Conservation (phyloP, 30 jellyfish, hydroid and myxozoan genomes). For the Thelohanellus kitauei region DNA sequence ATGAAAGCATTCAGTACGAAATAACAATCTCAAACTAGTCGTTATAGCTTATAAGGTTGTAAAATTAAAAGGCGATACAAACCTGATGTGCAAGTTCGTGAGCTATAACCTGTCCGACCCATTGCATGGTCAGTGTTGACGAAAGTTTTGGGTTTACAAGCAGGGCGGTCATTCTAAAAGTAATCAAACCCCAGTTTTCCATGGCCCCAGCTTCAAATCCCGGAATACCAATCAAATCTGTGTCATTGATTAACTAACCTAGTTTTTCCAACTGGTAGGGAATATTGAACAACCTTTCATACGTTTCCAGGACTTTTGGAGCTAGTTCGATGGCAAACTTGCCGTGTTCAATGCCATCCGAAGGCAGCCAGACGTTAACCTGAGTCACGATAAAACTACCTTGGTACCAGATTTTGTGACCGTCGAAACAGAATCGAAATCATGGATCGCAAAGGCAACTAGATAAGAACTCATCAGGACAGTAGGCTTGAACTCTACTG, state of each 20-base stretch:
- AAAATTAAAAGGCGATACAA: too few species aligned
- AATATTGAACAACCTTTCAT: constrained; percentile 36
- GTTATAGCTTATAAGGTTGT: too few species aligned
- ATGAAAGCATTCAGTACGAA: too few species aligned
- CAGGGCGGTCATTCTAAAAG: constrained; percentile 35
- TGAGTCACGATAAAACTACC: too few species aligned
- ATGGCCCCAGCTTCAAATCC: constrained; percentile 78
- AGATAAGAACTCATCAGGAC: too few species aligned
- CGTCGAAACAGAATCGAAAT: too few species aligned
- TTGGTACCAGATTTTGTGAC: too few species aligned
- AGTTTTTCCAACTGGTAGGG: constrained; percentile 30
- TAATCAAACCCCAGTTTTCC: constrained; percentile 99
- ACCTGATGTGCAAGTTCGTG: constrained; percentile 86
- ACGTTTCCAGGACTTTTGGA: constrained; percentile 36
- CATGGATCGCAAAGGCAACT: too few species aligned
- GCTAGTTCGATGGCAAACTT: constrained; percentile 31
- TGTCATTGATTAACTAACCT: constrained; percentile 12
- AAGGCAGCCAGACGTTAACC: constrained; percentile 71
- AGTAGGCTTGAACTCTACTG: too few species aligned
- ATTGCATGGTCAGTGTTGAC: constrained; percentile 23
- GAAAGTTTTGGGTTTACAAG: constrained; percentile 31
- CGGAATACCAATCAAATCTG: constrained; percentile 53
- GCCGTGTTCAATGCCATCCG: constrained; percentile 48
- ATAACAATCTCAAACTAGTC: too few species aligned
- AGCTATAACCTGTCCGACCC: constrained; percentile 77